Conservation (phyloP, 1,140 invertebrate genomes). For the Drosophila chauvacae region DNA sequence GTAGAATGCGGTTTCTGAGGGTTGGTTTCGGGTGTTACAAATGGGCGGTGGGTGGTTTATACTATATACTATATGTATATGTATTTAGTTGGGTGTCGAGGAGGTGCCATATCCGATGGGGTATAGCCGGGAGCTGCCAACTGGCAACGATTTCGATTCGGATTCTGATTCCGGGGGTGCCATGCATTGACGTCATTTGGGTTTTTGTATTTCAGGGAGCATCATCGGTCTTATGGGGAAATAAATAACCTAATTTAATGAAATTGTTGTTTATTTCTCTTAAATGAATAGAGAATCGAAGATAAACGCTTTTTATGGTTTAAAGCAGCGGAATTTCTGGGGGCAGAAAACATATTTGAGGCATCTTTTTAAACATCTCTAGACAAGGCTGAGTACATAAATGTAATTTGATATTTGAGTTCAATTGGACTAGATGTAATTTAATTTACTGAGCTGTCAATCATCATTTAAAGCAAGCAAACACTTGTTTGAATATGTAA, state of each 20-base stretch:
- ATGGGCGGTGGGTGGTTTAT: constrained; percentile 5
- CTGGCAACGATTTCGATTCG: constrained; percentile 18
- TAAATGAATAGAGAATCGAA: background rate
- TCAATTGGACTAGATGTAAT: constrained; percentile 1
- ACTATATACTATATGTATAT: background rate
- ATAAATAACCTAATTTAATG: constrained; percentile 14
- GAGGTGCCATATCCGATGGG: constrained; percentile 21
- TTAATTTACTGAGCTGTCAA: background rate
- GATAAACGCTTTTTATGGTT: background rate
- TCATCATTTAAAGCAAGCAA: background rate
- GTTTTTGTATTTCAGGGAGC: constrained; percentile 2
- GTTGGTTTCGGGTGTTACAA: constrained; percentile 3
- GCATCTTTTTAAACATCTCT: background rate
- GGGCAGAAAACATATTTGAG: background rate
- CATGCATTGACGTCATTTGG: constrained; percentile 51
- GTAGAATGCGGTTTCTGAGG: constrained; percentile 36
- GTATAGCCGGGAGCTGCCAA: constrained; percentile 20
- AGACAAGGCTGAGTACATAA: background rate
- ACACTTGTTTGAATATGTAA: background rate
- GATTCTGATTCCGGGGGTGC: constrained; percentile 30
- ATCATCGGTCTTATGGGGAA: background rate
- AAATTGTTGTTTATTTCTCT: constrained; percentile 4
- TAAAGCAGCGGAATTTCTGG: background rate
- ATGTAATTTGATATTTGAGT: constrained; percentile 5
- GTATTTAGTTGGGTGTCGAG: background rate